Percentiles rank a stretch among this genome's conserved stretches.
phyloP scores from a whole-genome alignment of 2,113 vertebrate genomes.

The Tragelaphus imberbis region DNA sequence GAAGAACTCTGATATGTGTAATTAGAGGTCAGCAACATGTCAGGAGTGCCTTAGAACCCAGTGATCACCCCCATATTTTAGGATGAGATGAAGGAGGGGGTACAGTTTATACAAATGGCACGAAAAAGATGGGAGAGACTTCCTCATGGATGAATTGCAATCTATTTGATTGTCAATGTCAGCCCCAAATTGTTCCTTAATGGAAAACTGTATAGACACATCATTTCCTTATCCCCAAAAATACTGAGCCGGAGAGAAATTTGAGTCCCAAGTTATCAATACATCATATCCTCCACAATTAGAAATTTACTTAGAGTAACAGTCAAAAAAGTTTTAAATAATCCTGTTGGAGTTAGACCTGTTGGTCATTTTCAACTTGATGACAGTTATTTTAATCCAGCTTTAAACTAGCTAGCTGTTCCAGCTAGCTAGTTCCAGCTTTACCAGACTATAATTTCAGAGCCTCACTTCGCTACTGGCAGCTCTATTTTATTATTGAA shows the following conservation, averaged over 20 bases:
- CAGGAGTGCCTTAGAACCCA: not conserved
- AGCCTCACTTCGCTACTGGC: not conserved
- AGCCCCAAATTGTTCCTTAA: not conserved
- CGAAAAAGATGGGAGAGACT: not conserved
- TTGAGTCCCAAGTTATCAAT: not conserved
- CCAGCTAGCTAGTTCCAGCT: not conserved
- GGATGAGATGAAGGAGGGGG: not conserved
- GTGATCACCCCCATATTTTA: not conserved
- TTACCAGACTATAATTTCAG: not conserved
- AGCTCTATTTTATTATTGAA: constrained; percentile 11
- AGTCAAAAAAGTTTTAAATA: not conserved
- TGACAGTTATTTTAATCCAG: not conserved
- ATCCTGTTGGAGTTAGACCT: not conserved
- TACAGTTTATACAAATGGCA: not conserved
- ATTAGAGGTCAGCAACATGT: not conserved
- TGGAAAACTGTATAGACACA: not conserved
- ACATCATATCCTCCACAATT: not conserved
- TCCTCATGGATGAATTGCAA: not conserved
- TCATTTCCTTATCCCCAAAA: not conserved
- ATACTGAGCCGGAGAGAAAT: not conserved
- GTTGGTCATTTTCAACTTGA: not conserved
- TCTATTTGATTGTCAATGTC: not conserved
- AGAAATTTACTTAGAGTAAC: not conserved
- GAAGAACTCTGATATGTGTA: not conserved
- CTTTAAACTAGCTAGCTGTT: too few species aligned